Evolutionary conservation across 2,113 vertebrate genomes (phyloP).

Genomic region (Amphilophus citrinellus): DNA sequence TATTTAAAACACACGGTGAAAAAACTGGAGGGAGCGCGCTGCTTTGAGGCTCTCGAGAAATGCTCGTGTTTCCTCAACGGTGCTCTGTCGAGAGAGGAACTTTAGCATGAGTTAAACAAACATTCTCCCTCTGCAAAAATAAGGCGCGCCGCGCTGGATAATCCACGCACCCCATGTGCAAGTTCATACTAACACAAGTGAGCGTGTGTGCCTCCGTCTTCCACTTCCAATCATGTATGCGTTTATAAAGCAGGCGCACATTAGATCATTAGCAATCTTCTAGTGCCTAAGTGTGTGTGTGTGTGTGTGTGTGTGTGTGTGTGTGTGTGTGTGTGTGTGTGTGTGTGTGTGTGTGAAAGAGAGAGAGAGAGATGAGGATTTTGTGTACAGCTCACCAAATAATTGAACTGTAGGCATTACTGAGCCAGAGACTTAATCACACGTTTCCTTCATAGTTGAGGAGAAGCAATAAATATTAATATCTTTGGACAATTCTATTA

Average conservation of each 20-base stretch:
- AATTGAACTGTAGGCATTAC: slow-evolving; percentile 33
- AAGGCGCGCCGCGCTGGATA: slow-evolving; percentile 35
- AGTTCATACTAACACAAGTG: slow-evolving; percentile 41
- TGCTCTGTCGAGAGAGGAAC: slow-evolving; percentile 47
- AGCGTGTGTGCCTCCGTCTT: slow-evolving; percentile 26
- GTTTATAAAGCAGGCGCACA: slow-evolving; percentile 46
- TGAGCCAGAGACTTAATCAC: slow-evolving; percentile 35
- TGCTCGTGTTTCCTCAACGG: slow-evolving; percentile 40
- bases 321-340: neutral
- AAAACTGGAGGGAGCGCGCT: slow-evolving; percentile 63
- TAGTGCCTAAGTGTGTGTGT: neutral
- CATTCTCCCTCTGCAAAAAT: slow-evolving; percentile 51
- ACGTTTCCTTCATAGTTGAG: slow-evolving; percentile 30
- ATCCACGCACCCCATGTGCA: slow-evolving; percentile 37
- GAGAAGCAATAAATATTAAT: slow-evolving; percentile 57
- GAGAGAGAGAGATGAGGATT: slow-evolving; percentile 7
- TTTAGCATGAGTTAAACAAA: slow-evolving; percentile 71
- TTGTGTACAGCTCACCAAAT: slow-evolving; percentile 13
- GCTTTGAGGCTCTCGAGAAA: slow-evolving; percentile 57
- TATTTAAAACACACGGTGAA: slow-evolving; percentile 77
- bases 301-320: no score
- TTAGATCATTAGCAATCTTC: slow-evolving; percentile 41
- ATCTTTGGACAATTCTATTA: slow-evolving; percentile 53
- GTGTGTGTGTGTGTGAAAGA: neutral
- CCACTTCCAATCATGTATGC: neutral